These are phyloP conservation scores for Euzetes globulus DNA, from an alignment of 2,888 invertebrate species.

Conservation along the genomic window DNA sequence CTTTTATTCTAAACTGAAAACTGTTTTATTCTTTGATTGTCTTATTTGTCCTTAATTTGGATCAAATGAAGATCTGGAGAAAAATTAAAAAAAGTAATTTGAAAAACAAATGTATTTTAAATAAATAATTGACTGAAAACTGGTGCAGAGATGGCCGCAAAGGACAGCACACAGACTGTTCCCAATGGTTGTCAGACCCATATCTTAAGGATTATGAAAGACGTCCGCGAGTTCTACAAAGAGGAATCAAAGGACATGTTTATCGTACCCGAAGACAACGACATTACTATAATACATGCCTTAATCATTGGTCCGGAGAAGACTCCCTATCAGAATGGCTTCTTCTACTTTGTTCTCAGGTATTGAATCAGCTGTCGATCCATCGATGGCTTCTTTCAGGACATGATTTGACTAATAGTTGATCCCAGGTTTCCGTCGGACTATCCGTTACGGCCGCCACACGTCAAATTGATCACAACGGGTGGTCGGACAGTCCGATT, in stretches of 20 bases:
- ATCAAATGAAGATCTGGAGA: too few species aligned
- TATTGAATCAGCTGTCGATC: slow-evolving; percentile 54
- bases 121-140: too few species aligned
- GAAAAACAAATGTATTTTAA: too few species aligned
- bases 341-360: slow-evolving; percentile 53
- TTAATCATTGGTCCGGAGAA: slow-evolving; percentile 56
- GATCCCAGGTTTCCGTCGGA: slow-evolving; percentile 51
- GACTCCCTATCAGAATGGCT: slow-evolving; percentile 57
- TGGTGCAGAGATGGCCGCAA: too few species aligned
- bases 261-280: slow-evolving; percentile 9
- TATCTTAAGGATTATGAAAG: slow-evolving; percentile 1
- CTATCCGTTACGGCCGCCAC: slow-evolving; percentile 55
- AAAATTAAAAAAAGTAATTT: too few species aligned
- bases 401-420: too few species aligned
- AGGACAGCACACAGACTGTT: too few species aligned
- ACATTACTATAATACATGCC: slow-evolving; percentile 49
- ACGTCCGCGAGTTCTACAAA: neutral
- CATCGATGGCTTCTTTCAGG: too few species aligned
- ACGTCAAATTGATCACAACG: slow-evolving; percentile 56
- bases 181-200: neutral
- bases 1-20: too few species aligned
- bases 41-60: too few species aligned
- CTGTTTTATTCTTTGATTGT: too few species aligned
- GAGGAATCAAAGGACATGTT: neutral
- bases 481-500: slow-evolving; percentile 55